Percentiles rank a stretch among this genome's conserved stretches.
Conservation (phyloP, 2,797 vertebrate genomes). For the Esox lucius region DNA sequence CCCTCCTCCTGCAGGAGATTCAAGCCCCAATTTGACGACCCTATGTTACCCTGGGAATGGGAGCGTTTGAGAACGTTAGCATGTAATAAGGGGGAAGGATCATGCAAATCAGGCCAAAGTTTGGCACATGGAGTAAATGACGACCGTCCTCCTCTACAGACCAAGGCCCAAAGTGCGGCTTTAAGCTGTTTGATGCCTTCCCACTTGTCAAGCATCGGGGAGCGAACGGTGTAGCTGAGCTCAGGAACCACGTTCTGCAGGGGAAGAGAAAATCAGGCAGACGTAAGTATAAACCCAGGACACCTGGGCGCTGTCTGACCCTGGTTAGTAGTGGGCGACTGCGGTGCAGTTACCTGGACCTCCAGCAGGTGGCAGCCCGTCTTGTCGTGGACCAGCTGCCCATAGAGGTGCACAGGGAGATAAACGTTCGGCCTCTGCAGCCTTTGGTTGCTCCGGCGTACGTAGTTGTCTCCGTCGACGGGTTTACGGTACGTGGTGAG, state of each 20-base stretch:
- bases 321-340: background rate
- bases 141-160: slow-evolving; percentile 51
- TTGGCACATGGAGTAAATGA: background rate
- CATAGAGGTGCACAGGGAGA: slow-evolving; percentile 84
- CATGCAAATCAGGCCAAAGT: background rate
- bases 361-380: slow-evolving; percentile 85
- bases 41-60: slow-evolving; percentile 81
- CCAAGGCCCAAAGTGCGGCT: slow-evolving; percentile 86
- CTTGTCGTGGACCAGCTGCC: slow-evolving; percentile 85
- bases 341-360: slow-evolving; percentile 71
- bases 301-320: background rate
- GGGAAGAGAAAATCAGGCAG: background rate
- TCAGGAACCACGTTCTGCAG: slow-evolving; percentile 81
- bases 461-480: slow-evolving; percentile 86
- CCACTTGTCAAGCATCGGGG: slow-evolving; percentile 83
- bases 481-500: slow-evolving; percentile 87
- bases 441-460: slow-evolving; percentile 86
- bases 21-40: slow-evolving; percentile 86
- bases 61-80: background rate
- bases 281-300: background rate
- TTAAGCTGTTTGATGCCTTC: slow-evolving; percentile 87
- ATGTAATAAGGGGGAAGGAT: background rate
- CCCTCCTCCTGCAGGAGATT: slow-evolving; percentile 87
- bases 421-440: slow-evolving; percentile 84
- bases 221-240: slow-evolving; percentile 82